Conservation (phyloP, 2,888 invertebrate species). For the Folsomia candida region DNA sequence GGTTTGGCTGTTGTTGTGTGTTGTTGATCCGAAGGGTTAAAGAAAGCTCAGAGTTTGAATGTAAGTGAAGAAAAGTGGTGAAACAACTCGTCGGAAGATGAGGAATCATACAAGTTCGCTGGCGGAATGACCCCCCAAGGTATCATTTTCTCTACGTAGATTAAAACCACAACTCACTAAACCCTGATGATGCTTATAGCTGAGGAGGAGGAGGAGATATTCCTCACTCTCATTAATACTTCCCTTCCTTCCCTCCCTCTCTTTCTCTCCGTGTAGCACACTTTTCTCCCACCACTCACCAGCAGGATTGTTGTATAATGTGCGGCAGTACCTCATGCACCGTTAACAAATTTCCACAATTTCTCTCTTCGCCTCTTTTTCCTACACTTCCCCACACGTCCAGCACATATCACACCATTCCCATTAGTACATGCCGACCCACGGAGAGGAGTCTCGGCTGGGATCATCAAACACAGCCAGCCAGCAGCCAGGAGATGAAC, state of each 20-base stretch:
- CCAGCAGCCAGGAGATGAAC: too few species aligned
- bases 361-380: neutral
- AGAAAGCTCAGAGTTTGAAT: neutral
- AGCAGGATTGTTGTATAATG: too few species aligned
- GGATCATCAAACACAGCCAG: too few species aligned
- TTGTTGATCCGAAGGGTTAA: neutral
- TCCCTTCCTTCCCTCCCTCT: neutral
- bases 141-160: slow-evolving; percentile 51
- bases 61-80: slow-evolving; percentile 42
- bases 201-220: slow-evolving; percentile 13
- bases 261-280: neutral
- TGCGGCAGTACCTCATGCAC: slow-evolving; percentile 3
- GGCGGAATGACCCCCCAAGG: slow-evolving; percentile 49
- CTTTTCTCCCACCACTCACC: neutral
- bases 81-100: slow-evolving; percentile 39
- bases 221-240: slow-evolving; percentile 17
- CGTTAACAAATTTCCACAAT: slow-evolving; percentile 19
- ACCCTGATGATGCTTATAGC: slow-evolving; percentile 49
- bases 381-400: neutral
- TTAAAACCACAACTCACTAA: slow-evolving; percentile 52
- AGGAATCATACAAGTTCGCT: slow-evolving; percentile 51
- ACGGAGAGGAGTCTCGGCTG: too few species aligned
- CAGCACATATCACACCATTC: too few species aligned
- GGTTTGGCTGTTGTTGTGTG: neutral
- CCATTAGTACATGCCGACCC: too few species aligned